Base-by-base conservation (phyloP, 92 coral and sea anemone species). In the Parazoanthus atlanticus region DNA sequence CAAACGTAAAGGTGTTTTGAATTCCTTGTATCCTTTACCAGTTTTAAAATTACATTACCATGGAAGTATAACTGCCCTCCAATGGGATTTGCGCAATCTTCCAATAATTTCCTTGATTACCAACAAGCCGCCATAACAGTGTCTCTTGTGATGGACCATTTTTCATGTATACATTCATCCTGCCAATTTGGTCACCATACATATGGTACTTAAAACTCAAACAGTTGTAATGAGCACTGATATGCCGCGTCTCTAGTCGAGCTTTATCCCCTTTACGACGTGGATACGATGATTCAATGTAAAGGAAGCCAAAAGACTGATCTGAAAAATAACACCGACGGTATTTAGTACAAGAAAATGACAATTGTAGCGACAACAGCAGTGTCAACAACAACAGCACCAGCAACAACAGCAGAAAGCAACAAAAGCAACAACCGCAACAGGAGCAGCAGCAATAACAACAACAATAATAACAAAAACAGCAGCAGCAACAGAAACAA, bases 191-290 rank as follows among this genome's bases (percentile, higher is more conserved):
- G 13, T 26, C 66, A 17, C 90, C 90, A 26, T 66, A 21, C 90
- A 87, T 87, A 74, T 78, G 90, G 70, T 87, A 87, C 29, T 87
- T 87, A 17, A 87, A 87, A 32, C 33, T 36, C 29, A 87, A 36
- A 40, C 90, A 87, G 61, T 78, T 78, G 85, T 87, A 87, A 66
- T 78, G 84, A 21, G 85, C 90, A 52, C 84, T 87, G 85, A 87
- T 2, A 41, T 87, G 36, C 0, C 77, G 84, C 64, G 83, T 78
- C 84, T 75, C 64, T 26, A 87, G 67, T 13, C 61, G 29, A 15
- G 85, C 90, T 71, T 11, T 78, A 28, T 87, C 90, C 23, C 90
- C 90, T 64, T 78, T 87, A 31, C n/a, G 34, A 30, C 90, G 82
- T 15, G 85, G 90, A 61, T 23, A 78, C 65, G 90, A 87, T 8